A percentile compares a stretch with the other conserved stretches of the same genome.
Conservation (phyloP, 1,140 invertebrate genomes). For the Akabosia matsudoensis region DNA sequence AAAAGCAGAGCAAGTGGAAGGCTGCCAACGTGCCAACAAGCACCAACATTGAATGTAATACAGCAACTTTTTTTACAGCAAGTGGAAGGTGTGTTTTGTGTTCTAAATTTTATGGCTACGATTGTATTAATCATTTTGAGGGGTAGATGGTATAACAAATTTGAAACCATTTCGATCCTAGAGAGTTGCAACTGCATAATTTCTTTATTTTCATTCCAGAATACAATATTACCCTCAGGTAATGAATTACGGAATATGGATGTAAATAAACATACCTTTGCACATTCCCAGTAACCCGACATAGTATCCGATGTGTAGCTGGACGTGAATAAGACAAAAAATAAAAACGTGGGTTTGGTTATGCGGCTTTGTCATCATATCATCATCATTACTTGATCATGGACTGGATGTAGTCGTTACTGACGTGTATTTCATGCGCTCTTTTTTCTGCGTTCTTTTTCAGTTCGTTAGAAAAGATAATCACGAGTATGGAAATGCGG, state of each 20-base stretch:
- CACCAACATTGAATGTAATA: no score
- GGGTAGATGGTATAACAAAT: no score
- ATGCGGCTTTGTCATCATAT: background rate
- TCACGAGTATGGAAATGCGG: background rate
- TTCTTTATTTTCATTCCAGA: no score
- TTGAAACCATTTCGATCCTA: no score
- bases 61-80: no score
- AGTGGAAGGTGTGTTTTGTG: background rate
- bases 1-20: no score
- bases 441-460: background rate
- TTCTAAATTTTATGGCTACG: background rate
- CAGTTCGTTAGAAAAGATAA: constrained; percentile 7
- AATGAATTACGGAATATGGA: no score
- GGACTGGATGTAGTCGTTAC: background rate
- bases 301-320: background rate
- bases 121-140: no score
- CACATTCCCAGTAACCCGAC: background rate
- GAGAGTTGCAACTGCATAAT: no score
- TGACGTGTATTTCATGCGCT: background rate
- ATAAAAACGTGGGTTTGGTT: background rate
- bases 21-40: no score
- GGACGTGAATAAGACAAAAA: background rate
- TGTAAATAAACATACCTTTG: background rate
- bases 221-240: no score
- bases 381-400: background rate